Evolutionary conservation across 2,797 vertebrate genomes (phyloP).

Genomic region (Halcyon chelicuti): DNA sequence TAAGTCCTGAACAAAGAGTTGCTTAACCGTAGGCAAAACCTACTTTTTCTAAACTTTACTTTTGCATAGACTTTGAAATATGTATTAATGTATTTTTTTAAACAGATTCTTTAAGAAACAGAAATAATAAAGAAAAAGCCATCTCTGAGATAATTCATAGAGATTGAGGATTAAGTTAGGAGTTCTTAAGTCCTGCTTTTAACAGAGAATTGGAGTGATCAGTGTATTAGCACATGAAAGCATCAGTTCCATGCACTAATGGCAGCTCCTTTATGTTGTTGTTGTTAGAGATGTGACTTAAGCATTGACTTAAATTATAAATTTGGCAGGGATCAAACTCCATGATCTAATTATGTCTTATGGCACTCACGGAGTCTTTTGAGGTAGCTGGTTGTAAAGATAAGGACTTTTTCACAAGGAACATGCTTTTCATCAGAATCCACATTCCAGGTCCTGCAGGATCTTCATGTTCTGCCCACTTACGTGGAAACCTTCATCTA

Average conservation of each 20-base stretch:
- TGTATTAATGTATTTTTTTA: background rate
- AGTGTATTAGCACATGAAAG: conserved; percentile 67
- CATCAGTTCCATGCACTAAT: conserved; percentile 33
- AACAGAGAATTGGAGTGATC: conserved; percentile 42
- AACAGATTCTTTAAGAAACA: background rate
- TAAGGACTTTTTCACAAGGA: conserved; percentile 5
- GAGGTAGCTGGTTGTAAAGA: conserved; percentile 41
- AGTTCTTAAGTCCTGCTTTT: conserved; percentile 9
- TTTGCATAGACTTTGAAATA: conserved; percentile 28
- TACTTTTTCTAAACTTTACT: conserved; percentile 47
- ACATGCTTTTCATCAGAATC: background rate
- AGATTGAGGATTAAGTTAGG: background rate
- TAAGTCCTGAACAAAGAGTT: conserved; percentile 62
- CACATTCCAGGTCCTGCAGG: background rate
- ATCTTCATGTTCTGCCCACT: background rate
- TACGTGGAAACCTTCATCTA: background rate
- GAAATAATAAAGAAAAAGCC: background rate
- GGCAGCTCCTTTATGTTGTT: conserved; percentile 63
- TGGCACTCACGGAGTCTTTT: conserved; percentile 47
- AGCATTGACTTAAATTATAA: conserved; percentile 68
- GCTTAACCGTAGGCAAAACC: conserved; percentile 69
- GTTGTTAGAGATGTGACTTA: conserved; percentile 61
- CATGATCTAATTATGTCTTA: conserved; percentile 69
- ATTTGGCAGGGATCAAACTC: conserved; percentile 69
- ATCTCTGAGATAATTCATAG: background rate